Evolutionary conservation across 2,113 vertebrate species (phyloP), one percentile per base, ranked within the genome.

Genomic region (Dicentrarchus labrax): DNA sequence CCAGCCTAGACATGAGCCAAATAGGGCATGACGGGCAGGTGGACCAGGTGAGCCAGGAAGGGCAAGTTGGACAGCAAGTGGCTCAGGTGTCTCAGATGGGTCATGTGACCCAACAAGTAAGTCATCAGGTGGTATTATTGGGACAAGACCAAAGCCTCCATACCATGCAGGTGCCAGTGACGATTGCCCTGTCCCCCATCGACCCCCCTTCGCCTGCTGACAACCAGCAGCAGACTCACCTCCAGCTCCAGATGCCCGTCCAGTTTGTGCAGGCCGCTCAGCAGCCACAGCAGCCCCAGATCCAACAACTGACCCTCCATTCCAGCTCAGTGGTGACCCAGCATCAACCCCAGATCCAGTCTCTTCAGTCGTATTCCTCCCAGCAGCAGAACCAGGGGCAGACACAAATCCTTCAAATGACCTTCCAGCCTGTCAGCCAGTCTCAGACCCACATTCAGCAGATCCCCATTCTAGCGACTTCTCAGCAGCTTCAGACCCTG

Each of bases 201-300:
- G 74, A 92, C 69, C 83, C 90, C 43, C 72, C 93, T 4, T 92
- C 93, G 2, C 93, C 93, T 0, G 85, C 89, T 24, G 91, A 90
- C 57, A 73, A 88, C 92, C 92, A 93, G 83, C 95, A 93, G 87
- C 94, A 93, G 84, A 87, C 92, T 72, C 93, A 94, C 89, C 72
- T 94, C 79, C 96, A 95, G 81, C 94, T 95, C 84, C 94, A 90
- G 93, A 94, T 96, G 92, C 92, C 94, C 51, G 83, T 96, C 57
- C 92, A 92, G 92, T 95, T 94, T 64, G 93, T 95, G 85, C 93
- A 95, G 56, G 41, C 88, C 30, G 78, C 91, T 86, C 91, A 74
- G 74, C 92, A 92, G 93, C 91, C 93, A 61, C 89, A 93, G 90
- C 94, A 93, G 84, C 90, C 91, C 57, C 92, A 85, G 38, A 80